Conservation (phyloP, 2,888 invertebrate genomes). For the Herminia tarsipennalis region DNA sequence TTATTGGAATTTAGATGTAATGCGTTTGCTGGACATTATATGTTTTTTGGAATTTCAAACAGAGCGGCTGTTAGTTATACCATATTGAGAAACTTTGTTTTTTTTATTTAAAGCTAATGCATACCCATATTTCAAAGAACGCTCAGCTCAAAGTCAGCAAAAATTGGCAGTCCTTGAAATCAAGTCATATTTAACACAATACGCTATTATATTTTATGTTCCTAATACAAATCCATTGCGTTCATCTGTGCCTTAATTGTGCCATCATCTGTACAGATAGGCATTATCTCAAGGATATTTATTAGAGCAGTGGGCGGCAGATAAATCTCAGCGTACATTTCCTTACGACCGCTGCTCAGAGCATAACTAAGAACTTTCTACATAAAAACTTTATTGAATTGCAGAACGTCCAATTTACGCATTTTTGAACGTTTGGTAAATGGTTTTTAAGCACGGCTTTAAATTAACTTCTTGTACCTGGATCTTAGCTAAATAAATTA, state of each 20-base stretch:
- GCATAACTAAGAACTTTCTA: slow-evolving; percentile 27
- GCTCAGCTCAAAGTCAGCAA: too few relatives aligned
- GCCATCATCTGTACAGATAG: slow-evolving; percentile 22
- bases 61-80: too few relatives aligned
- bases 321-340: slow-evolving; percentile 35
- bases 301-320: slow-evolving; percentile 31
- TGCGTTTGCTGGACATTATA: too few relatives aligned
- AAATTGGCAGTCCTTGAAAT: too few relatives aligned
- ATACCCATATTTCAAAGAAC: too few relatives aligned
- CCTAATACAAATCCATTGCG: slow-evolving; percentile 22
- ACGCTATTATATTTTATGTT: slow-evolving; percentile 25
- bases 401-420: slow-evolving; percentile 18
- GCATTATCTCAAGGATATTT: slow-evolving; percentile 27
- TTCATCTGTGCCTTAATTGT: slow-evolving; percentile 24
- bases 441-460: slow-evolving; percentile 12
- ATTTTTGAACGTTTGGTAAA: background rate
- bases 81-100: too few relatives aligned
- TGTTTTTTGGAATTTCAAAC: too few relatives aligned
- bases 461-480: background rate
- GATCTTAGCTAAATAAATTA: too few relatives aligned
- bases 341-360: slow-evolving; percentile 17
- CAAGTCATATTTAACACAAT: too few relatives aligned
- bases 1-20: too few relatives aligned
- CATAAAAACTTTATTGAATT: slow-evolving; percentile 36
- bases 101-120: too few relatives aligned